Conservation (phyloP, 2,797 vertebrate species). For the Garrulus glandarius region DNA sequence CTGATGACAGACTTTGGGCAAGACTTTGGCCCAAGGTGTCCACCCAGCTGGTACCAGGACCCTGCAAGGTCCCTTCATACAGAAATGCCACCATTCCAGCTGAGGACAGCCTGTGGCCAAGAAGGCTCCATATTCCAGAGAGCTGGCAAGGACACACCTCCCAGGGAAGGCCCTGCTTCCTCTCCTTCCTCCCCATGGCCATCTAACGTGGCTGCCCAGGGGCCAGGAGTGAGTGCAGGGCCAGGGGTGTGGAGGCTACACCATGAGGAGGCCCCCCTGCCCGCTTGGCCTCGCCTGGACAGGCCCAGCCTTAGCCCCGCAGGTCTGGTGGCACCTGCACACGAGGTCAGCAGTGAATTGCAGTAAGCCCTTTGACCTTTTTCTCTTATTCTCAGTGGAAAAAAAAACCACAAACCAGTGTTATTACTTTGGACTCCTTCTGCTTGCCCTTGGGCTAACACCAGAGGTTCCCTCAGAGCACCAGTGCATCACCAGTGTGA, state of each 20-base stretch:
- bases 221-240: fast-evolving
- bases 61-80: neutral
- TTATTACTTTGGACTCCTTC: neutral
- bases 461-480: neutral
- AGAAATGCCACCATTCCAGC: neutral
- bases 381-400: neutral
- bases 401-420: fast-evolving
- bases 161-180: neutral
- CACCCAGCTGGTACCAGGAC: fast-evolving
- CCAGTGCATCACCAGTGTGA: neutral
- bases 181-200: fast-evolving
- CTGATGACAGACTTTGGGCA: neutral
- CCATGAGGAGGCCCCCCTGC: fast-evolving
- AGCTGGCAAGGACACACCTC: fast-evolving
- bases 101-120: fast-evolving
- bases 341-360: neutral
- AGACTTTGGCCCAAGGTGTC: neutral
- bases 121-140: neutral
- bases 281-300: fast-evolving
- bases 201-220: fast-evolving
- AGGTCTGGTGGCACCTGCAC: too few relatives aligned
- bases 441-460: neutral
- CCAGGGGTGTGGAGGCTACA: neutral
- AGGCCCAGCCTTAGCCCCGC: fast-evolving
- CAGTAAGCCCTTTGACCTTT: neutral